Evolutionary conservation across 2,113 vertebrate species (phyloP).

Genomic region (Vanacampus margaritifer): DNA sequence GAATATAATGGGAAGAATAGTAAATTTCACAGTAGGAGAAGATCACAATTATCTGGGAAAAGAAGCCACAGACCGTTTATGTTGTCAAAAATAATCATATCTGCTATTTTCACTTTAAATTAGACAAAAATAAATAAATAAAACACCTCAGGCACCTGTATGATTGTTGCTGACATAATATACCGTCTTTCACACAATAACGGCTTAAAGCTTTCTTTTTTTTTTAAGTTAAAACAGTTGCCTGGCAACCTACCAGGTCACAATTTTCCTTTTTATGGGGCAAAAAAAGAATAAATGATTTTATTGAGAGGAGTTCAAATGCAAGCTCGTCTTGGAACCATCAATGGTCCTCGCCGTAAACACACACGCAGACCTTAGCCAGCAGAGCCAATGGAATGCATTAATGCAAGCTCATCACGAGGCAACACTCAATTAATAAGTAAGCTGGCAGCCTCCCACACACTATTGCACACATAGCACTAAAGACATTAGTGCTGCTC

Average conservation of each 20-base stretch:
- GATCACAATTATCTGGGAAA: background rate
- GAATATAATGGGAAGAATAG: background rate
- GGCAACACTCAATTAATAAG: conserved; percentile 26
- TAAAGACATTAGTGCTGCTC: conserved; percentile 24
- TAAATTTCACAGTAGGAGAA: background rate
- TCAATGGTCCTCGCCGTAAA: background rate
- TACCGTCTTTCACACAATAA: background rate
- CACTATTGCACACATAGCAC: background rate
- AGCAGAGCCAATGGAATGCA: background rate
- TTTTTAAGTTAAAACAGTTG: background rate
- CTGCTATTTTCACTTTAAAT: background rate
- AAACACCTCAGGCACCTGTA: background rate
- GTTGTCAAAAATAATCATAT: background rate
- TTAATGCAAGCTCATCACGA: conserved; percentile 9
- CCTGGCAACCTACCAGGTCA: background rate
- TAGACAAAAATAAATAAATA: background rate
- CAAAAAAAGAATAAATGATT: background rate
- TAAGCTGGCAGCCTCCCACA: conserved; percentile 1
- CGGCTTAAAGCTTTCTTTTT: background rate
- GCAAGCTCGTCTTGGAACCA: background rate
- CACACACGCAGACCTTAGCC: background rate
- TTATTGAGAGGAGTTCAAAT: conserved; percentile 6
- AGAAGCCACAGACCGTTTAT: background rate
- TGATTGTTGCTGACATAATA: background rate
- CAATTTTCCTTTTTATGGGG: background rate